A percentile compares a stretch with the other conserved stretches of the same genome.
These are phyloP conservation scores for Pteria penguin DNA, from an alignment of 2,888 invertebrate genomes.

Conservation along the genomic window DNA sequence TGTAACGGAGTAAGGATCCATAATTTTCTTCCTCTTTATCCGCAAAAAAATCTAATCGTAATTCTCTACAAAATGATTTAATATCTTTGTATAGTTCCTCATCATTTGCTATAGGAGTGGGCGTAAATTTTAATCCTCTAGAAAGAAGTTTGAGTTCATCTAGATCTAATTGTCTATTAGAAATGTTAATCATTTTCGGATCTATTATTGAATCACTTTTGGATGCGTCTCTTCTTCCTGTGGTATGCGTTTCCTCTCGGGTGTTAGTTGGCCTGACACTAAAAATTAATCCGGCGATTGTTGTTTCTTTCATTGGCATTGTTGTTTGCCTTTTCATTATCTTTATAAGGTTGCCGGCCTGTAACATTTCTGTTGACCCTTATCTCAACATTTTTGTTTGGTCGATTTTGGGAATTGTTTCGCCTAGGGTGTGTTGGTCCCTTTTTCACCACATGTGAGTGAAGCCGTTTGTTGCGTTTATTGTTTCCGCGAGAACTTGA, in stretches of 20 bases:
- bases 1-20: not conserved
- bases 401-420: too few species aligned
- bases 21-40: not conserved
- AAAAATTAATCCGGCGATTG: not conserved
- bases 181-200: constrained; percentile 2
- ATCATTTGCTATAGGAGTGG: not conserved
- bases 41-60: constrained; percentile 16
- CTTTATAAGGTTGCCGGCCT: too few species aligned
- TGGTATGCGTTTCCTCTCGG: not conserved
- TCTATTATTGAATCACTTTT: not conserved
- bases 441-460: not conserved
- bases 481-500: not conserved
- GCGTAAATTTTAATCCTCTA: constrained; percentile 4
- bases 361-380: too few species aligned
- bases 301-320: not conserved
- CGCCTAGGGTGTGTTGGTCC: not conserved
- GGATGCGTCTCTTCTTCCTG: not conserved
- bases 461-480: not conserved
- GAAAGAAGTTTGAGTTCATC: not conserved
- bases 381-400: too few species aligned
- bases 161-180: not conserved
- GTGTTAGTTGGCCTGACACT: constrained; percentile 5
- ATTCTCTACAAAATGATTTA: not conserved
- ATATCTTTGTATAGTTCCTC: not conserved
- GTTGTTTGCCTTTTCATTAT: not conserved